Conservation (phyloP, 2,888 invertebrate genomes). For the Troilus luridus region DNA sequence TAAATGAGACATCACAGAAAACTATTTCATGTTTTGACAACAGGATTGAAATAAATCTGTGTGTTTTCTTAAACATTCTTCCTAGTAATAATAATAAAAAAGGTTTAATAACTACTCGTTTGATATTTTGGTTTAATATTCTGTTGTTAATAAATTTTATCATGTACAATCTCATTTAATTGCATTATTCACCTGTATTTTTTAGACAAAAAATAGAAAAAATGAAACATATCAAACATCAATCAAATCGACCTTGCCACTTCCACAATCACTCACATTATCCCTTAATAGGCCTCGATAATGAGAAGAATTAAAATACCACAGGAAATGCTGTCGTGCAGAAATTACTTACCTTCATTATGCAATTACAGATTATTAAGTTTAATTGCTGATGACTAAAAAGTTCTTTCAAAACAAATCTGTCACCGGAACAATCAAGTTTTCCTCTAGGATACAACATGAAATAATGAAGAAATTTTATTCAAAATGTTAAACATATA, state of each 20-base stretch:
- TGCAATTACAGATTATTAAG: not conserved
- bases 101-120: not conserved
- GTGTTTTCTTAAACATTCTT: not conserved
- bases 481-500: too few species aligned
- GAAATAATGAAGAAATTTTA: too few species aligned
- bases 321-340: not conserved
- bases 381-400: not conserved
- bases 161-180: not conserved
- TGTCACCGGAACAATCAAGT: not conserved
- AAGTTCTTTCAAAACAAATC: not conserved
- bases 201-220: not conserved
- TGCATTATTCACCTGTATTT: not conserved
- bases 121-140: not conserved
- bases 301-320: not conserved
- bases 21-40: not conserved
- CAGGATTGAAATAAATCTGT: not conserved
- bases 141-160: too few species aligned
- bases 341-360: constrained; percentile 7
- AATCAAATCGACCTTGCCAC: not conserved
- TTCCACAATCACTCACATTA: constrained; percentile 20
- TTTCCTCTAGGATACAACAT: too few species aligned
- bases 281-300: not conserved
- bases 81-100: too few species aligned
- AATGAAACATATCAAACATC: not conserved
- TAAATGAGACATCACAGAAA: not conserved